Percentiles rank a stretch among this genome's conserved stretches.
Evolutionary conservation across 2,888 invertebrate species (phyloP).

Genomic region (Drosophila cognata): DNA sequence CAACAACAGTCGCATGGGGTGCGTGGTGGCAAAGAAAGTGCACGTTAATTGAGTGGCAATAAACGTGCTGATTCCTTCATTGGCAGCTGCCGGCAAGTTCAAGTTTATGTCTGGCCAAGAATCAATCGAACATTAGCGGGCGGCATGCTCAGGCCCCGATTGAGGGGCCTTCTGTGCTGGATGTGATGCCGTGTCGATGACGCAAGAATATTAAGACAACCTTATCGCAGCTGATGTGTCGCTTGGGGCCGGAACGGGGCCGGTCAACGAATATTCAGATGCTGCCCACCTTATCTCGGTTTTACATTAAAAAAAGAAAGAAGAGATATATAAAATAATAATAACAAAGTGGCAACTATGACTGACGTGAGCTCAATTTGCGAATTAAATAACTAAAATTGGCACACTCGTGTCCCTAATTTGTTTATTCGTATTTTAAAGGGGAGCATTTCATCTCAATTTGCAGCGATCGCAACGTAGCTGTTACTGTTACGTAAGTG

Average conservation of each 20-base stretch:
- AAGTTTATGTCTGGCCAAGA: slow-evolving; percentile 34
- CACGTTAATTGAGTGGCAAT: background rate
- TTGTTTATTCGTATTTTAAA: background rate
- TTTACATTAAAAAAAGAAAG: slow-evolving; percentile 37
- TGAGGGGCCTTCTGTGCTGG: slow-evolving; percentile 47
- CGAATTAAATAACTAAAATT: slow-evolving; percentile 44
- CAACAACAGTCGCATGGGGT: background rate
- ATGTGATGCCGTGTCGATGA: slow-evolving; percentile 49
- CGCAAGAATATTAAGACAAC: slow-evolving; percentile 63
- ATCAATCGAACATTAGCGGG: slow-evolving; percentile 31
- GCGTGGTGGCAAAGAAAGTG: background rate
- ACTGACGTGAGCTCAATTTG: slow-evolving; percentile 65
- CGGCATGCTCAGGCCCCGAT: slow-evolving; percentile 79
- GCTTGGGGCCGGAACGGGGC: slow-evolving; percentile 53
- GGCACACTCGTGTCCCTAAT: slow-evolving; percentile 3
- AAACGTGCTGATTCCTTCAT: background rate
- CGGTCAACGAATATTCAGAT: slow-evolving; percentile 57
- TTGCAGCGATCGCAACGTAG: slow-evolving; percentile 5
- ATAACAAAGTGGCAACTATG: slow-evolving; percentile 26
- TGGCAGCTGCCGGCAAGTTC: slow-evolving; percentile 38
- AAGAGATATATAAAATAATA: background rate
- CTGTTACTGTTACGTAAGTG: slow-evolving; percentile 17
- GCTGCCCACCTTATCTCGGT: slow-evolving; percentile 66
- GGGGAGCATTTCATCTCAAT: slow-evolving; percentile 36
- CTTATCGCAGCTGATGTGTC: slow-evolving; percentile 51